These are phyloP conservation scores for Adelges cooleyi DNA, from an alignment of 1,140 invertebrate genomes.

Conservation along the genomic window DNA sequence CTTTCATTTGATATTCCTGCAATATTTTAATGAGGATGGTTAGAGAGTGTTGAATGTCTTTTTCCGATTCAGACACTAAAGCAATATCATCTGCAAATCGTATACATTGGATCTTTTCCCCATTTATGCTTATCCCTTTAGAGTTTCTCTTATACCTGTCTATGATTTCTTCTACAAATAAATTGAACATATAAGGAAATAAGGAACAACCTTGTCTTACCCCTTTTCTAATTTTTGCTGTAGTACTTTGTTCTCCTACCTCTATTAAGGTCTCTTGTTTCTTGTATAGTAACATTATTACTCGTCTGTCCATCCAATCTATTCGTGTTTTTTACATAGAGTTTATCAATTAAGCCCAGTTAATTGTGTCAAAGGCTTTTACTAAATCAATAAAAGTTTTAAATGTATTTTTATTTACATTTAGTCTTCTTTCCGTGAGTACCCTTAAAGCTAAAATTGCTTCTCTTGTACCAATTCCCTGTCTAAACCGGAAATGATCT, in stretches of 20 bases:
- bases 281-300: constrained; percentile 12
- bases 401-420: constrained; percentile 13
- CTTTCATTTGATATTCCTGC: too few relatives aligned
- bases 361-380: constrained; percentile 21
- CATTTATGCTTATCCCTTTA: background rate
- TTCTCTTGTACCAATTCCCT: constrained; percentile 18
- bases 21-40: too few relatives aligned
- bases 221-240: too few relatives aligned
- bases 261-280: constrained; percentile 6
- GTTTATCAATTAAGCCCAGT: constrained; percentile 6
- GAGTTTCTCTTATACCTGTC: background rate
- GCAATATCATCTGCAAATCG: too few relatives aligned
- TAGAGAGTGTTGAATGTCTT: too few relatives aligned
- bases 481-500: constrained; percentile 21
- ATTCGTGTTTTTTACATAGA: constrained; percentile 6
- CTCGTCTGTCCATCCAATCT: too few relatives aligned
- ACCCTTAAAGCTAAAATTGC: constrained; percentile 11
- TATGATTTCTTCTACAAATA: background rate
- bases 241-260: constrained; percentile 1
- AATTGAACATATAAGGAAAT: background rate
- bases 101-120: too few relatives aligned
- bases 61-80: background rate
- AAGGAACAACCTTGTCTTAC: background rate
- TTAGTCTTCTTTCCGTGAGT: constrained; percentile 18
- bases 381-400: constrained; percentile 14